These are phyloP conservation scores for Drosophila guanche DNA, from an alignment of 1,140 invertebrate genomes.

Conservation along the genomic window DNA sequence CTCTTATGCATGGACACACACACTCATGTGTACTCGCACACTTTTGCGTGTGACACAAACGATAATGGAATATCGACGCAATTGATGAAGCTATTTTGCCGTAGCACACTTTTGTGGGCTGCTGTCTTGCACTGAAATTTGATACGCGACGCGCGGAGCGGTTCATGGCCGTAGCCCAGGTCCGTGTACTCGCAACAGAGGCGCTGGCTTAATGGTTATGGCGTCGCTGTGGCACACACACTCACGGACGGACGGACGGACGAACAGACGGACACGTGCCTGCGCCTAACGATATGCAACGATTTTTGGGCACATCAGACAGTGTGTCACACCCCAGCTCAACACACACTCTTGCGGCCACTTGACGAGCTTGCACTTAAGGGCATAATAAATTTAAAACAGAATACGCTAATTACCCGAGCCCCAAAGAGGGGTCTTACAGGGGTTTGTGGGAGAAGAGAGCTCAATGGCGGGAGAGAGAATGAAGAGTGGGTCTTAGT, in stretches of 20 bases:
- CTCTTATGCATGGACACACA: slow-evolving; percentile 8
- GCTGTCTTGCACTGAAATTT: slow-evolving; percentile 57
- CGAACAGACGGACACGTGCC: slow-evolving; percentile 33
- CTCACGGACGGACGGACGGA: no score
- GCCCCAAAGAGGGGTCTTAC: not conserved
- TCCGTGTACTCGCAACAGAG: slow-evolving; percentile 4
- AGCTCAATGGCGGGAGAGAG: not conserved
- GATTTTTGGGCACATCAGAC: slow-evolving; percentile 29
- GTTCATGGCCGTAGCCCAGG: no score
- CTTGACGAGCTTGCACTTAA: slow-evolving; percentile 49
- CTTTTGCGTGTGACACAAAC: slow-evolving; percentile 24
- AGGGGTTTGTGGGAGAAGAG: not conserved
- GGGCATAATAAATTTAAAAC: slow-evolving; percentile 58
- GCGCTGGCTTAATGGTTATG: slow-evolving; percentile 55
- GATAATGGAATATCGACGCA: slow-evolving; percentile 48
- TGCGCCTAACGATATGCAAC: slow-evolving; percentile 47
- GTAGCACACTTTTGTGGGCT: slow-evolving; percentile 37
- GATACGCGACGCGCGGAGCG: slow-evolving; percentile 15
- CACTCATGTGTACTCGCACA: slow-evolving; percentile 41
- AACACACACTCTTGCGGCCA: not conserved
- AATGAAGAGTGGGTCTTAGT: not conserved
- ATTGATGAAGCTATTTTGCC: slow-evolving; percentile 59
- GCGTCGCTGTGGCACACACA: slow-evolving; percentile 32
- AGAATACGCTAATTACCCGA: slow-evolving; percentile 44
- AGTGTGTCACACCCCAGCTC: not conserved